Conservation (phyloP, 2,888 invertebrate genomes). For the Tenodera sinensis region DNA sequence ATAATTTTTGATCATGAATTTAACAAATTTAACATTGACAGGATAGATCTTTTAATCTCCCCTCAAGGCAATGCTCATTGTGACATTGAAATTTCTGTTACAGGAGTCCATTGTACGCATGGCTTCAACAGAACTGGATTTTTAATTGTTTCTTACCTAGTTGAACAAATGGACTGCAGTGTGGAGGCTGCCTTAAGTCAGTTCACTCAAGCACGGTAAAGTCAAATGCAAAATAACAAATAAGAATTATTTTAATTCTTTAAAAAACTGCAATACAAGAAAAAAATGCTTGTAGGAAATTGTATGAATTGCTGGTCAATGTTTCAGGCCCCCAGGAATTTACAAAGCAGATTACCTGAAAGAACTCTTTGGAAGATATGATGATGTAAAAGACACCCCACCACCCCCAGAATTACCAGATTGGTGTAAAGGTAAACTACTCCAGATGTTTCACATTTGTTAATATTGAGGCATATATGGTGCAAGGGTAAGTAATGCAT, state of each 20-base stretch:
- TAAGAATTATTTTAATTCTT: too few relatives aligned
- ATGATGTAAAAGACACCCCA: conserved; percentile 64
- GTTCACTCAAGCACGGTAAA: conserved; percentile 66
- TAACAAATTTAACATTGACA: too few relatives aligned
- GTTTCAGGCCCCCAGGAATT: conserved; percentile 83
- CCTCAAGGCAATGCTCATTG: background rate
- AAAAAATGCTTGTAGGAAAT: background rate
- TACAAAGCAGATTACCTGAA: conserved; percentile 94
- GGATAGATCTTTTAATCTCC: too few relatives aligned
- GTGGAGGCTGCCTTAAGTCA: conserved; percentile 77
- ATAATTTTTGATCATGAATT: too few relatives aligned
- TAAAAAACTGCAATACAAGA: too few relatives aligned
- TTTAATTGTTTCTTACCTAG: conserved; percentile 85
- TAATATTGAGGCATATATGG: too few relatives aligned
- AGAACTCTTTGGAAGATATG: conserved; percentile 80
- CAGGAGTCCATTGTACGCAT: conserved; percentile 91
- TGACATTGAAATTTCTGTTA: conserved; percentile 37
- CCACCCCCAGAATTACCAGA: conserved; percentile 75
- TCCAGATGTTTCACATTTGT: too few relatives aligned
- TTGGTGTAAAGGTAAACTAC: conserved; percentile 75
- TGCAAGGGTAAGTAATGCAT: too few relatives aligned
- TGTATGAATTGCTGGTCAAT: background rate
- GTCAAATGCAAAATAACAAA: background rate
- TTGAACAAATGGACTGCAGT: conserved; percentile 77
- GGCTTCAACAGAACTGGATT: conserved; percentile 99